Evolutionary conservation across 2,113 vertebrate species (phyloP), one percentile per base, ranked within the genome.

Genomic region (Oreochromis spilurus): DNA sequence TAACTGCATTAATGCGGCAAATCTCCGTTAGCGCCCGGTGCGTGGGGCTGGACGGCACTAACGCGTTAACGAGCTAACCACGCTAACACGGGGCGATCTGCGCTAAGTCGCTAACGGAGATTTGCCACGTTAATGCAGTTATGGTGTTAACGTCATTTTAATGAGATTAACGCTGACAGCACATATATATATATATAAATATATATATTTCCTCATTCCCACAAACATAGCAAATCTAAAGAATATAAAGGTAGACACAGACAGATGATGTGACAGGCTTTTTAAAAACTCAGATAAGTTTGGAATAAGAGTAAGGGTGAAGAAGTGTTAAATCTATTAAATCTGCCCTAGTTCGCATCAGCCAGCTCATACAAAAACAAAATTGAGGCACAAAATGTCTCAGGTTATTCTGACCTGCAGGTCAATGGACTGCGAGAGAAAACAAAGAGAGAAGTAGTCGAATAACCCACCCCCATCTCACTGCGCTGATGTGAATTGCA

Each of bases 111-210:
- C 21, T 57, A 26, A 26, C 24, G 2, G 24, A 57, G 21, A 57
- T 57, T 57, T 26, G 54, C 6, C 6, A 6, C 1, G 0, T 57
- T 57, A 57, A 57, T 57, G 54, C 1, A 1, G 12, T 57, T 14
- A 57, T 26, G 13, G 2, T 3, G 5, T 54, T 54, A 54, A 24
- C 10, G 3, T 24, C 53, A 54, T 24, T 2, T 54, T 54, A 54
- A 54, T 9, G 0, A 54, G 52, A 21, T 54, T 54, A 54, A 54
- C 4, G 10, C 54, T 26, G 21, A 26, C 21, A 24, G 6, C 21
- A 54, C 2, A 21, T 5, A n/a, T 53, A 21, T 21, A 12, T 21
- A 54, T 12, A 24, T 7, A 57, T 5, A 26, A 0, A 29, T 16
- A 58, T 31, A 17, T 58, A 17, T 60, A 60, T 60, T 31, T 58